Percentiles rank a stretch among this genome's conserved stretches.
Evolutionary conservation across 2,888 invertebrate species (phyloP).

Genomic region (Nymphalis c-album): DNA sequence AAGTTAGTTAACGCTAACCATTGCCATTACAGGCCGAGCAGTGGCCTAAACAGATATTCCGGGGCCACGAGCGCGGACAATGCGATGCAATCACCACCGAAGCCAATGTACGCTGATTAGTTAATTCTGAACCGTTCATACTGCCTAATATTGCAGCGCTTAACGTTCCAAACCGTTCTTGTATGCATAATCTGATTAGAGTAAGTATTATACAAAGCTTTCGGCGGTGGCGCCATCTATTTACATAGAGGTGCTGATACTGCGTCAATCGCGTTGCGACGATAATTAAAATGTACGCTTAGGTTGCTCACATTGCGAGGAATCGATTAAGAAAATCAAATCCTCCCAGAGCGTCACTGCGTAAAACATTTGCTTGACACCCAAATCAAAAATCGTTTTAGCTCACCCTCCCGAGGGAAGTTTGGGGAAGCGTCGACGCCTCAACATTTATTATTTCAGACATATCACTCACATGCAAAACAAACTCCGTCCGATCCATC

Average conservation of each 20-base stretch:
- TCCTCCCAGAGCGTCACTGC: conserved; percentile 72
- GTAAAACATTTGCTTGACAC: conserved; percentile 82
- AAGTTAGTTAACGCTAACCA: conserved; percentile 69
- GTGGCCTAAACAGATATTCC: conserved; percentile 81
- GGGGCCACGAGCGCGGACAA: conserved; percentile 76
- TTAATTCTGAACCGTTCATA: conserved; percentile 75
- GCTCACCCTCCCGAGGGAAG: conserved; percentile 70
- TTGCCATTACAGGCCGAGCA: conserved; percentile 75
- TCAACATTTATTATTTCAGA: conserved; percentile 82
- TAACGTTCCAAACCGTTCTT: conserved; percentile 73
- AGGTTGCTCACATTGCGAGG: conserved; percentile 54
- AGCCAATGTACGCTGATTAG: conserved; percentile 79
- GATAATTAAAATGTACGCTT: conserved; percentile 34
- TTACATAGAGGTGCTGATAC: conserved; percentile 53
- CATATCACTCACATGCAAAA: conserved; percentile 82
- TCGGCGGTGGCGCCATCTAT: conserved; percentile 62
- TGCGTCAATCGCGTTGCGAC: conserved; percentile 12
- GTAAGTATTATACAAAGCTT: conserved; percentile 78
- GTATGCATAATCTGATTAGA: conserved; percentile 81
- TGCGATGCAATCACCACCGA: conserved; percentile 75
- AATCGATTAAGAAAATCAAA: conserved; percentile 81
- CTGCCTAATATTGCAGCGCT: conserved; percentile 67
- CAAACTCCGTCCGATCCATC: conserved; percentile 82
- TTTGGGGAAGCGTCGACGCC: conserved; percentile 77
- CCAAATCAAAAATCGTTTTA: conserved; percentile 82